Evolutionary conservation across 2,113 vertebrate genomes (phyloP).

Genomic region (Butorides virescens): DNA sequence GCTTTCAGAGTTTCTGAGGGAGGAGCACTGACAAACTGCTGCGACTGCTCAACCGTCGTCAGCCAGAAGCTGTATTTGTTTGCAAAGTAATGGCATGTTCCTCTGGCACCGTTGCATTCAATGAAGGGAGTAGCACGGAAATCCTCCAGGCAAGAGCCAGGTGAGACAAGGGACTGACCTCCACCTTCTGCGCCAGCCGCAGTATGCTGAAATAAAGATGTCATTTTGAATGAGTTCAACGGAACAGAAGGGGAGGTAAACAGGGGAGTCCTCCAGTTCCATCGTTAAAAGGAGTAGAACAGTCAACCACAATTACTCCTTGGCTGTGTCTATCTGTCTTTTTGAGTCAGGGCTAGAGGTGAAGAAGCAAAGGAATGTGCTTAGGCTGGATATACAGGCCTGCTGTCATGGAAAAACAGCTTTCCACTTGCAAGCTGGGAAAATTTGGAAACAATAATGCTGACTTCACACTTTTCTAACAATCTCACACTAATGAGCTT

Average conservation of each 20-base stretch:
- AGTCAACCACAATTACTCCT: neutral
- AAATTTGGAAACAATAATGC: neutral
- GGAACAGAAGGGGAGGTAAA: neutral
- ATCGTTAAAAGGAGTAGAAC: neutral
- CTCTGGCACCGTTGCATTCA: constrained; percentile 90
- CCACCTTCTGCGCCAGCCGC: constrained; percentile 89
- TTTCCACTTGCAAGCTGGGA: neutral
- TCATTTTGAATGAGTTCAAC: neutral
- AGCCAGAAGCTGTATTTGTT: constrained; percentile 99
- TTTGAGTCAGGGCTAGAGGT: neutral
- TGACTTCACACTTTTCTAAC: neutral
- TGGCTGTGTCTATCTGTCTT: neutral
- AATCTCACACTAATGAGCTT: neutral
- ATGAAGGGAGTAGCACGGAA: constrained; percentile 95
- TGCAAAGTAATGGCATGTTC: constrained; percentile 94
- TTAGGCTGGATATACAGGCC: neutral
- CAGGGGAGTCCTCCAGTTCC: neutral
- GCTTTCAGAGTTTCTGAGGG: constrained; percentile 86
- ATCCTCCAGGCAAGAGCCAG: constrained; percentile 94
- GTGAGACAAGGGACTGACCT: constrained; percentile 93
- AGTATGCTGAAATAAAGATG: constrained; percentile 81
- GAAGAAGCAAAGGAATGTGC: neutral
- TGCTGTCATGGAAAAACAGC: neutral
- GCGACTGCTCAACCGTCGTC: constrained; percentile 78
- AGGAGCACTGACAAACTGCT: constrained; percentile 77